Base-by-base conservation (phyloP, 2,113 vertebrate genomes). In the Petrocephalus zakoni region DNA sequence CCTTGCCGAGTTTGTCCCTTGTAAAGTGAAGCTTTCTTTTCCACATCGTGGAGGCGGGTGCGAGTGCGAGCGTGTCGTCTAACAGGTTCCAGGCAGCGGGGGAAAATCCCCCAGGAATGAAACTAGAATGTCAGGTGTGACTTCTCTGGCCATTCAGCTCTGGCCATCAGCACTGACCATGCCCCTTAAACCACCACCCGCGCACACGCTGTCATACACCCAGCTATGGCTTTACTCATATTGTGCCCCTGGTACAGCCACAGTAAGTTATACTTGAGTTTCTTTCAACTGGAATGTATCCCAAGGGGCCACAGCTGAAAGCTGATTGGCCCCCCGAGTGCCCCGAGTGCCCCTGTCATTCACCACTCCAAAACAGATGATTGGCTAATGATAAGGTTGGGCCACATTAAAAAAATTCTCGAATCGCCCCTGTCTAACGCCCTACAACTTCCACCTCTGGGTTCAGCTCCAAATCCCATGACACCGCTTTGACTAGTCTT, bases 111-210 rank as follows among this genome's bases (percentile, higher is more conserved):
- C 5, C 51, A 29, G 55, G 84, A 55, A 55, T 86, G 25, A 56
- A 55, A 56, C 52, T 55, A 37, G n/a, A 86, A 53, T 55, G 52
- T 86, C 84, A 85, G 84, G 84, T 85, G 51, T 85, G 29, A 85
- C 83, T 25, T 34, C 84, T 85, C 51, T 86, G 84, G 46, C 83
- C 83, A 51, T 1, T 85, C 11, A n/a, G 22, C 22, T 52, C 46
- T 17, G 47, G 82, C n/a, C 49, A 25, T 29, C n/a, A 56, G 0
- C 84, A 86, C 22, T 10, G 46, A 15, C 42, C 81, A 46, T 19
- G 17, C 42, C 46, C 81, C 81, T 49, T 47, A 46, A 47, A 13
- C 78, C 34, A 17, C 25, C 19, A 37, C 15, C 34, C 58, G 68
- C 17, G 46, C 29, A 81, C 58, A 46, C 53, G 2, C 51, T 56